Conservation (phyloP, 1,140 invertebrate species). For the Drosophila navojoa region DNA sequence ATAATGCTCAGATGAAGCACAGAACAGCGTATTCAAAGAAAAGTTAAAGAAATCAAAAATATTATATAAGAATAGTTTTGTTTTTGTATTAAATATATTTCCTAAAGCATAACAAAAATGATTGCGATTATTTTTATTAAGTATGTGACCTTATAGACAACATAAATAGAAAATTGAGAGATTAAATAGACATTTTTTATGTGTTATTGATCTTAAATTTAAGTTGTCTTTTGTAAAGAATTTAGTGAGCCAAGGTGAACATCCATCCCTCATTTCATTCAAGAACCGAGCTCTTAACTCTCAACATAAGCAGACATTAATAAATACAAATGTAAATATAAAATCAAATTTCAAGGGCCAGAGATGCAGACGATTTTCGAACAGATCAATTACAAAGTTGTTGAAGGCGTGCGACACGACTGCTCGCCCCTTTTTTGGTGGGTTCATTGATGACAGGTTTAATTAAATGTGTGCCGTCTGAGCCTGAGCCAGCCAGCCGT, state of each 20-base stretch:
- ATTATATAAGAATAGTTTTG: too few relatives aligned
- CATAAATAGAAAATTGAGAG: background rate
- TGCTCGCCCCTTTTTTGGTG: conserved; percentile 14
- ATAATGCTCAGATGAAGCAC: too few relatives aligned
- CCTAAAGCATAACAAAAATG: too few relatives aligned
- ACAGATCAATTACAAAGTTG: conserved; percentile 21
- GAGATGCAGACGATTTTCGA: background rate
- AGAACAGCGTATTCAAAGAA: too few relatives aligned
- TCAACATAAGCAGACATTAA: background rate
- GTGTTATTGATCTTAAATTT: too few relatives aligned
- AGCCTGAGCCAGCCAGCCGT: background rate
- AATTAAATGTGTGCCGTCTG: conserved; percentile 36
- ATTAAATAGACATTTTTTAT: background rate
- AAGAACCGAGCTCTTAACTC: too few relatives aligned
- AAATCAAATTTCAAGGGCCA: background rate
- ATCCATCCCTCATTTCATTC: too few relatives aligned
- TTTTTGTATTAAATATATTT: too few relatives aligned
- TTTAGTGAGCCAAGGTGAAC: too few relatives aligned
- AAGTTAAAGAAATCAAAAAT: too few relatives aligned
- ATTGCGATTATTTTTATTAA: background rate
- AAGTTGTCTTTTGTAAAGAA: too few relatives aligned
- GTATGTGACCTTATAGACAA: background rate
- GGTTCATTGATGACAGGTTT: conserved; percentile 30
- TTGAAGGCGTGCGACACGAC: conserved; percentile 8
- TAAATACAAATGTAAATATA: background rate